Evolutionary conservation across 1,140 invertebrate genomes (phyloP).

Genomic region (Apis laboriosa): DNA sequence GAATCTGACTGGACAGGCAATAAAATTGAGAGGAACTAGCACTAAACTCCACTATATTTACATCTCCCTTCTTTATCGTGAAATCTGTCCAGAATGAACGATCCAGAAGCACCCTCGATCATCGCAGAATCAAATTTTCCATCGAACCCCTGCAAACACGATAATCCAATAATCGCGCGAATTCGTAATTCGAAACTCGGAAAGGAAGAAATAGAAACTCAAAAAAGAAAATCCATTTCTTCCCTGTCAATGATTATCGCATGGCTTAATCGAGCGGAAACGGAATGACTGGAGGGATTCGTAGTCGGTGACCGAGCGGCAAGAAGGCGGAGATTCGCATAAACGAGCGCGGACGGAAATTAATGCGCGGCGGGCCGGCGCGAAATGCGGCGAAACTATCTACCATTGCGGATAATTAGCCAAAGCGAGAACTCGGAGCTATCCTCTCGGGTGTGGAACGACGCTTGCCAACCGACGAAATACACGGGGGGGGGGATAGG

Average conservation of each 20-base stretch:
- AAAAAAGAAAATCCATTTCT: too few relatives aligned
- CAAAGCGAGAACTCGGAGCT: constrained; percentile 47
- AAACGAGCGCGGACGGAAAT: constrained; percentile 60
- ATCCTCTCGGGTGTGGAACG: background rate
- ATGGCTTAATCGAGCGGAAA: constrained; percentile 52
- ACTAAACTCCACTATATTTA: background rate
- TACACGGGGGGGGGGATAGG: constrained; percentile 6
- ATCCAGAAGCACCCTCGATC: background rate
- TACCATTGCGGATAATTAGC: constrained; percentile 65
- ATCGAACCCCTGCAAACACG: too few relatives aligned
- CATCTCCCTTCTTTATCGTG: background rate
- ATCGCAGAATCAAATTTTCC: background rate
- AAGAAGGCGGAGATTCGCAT: constrained; percentile 53
- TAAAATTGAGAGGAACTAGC: background rate
- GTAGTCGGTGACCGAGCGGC: constrained; percentile 46
- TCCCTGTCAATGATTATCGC: constrained; percentile 28
- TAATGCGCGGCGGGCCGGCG: constrained; percentile 58
- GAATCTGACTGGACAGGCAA: background rate
- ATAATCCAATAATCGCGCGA: too few relatives aligned
- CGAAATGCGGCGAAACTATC: constrained; percentile 66
- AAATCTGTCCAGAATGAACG: background rate
- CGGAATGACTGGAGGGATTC: background rate
- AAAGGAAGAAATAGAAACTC: too few relatives aligned
- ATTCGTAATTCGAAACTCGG: too few relatives aligned
- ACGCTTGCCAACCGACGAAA: constrained; percentile 33